These are phyloP conservation scores for Globodera ellingtonae DNA, from an alignment of 1,140 invertebrate genomes.

Conservation along the genomic window DNA sequence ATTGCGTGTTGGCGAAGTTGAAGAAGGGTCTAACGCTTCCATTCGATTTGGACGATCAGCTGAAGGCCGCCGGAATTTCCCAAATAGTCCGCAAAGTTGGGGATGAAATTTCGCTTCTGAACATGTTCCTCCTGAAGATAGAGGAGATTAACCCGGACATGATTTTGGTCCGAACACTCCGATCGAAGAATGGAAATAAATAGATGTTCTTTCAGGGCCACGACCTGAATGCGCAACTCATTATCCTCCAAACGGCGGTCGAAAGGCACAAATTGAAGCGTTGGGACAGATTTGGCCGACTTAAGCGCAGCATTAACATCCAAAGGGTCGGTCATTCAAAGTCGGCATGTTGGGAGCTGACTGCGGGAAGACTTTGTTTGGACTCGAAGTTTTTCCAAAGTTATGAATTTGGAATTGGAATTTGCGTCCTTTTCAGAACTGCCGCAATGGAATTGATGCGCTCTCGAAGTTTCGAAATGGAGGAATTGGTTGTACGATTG, in stretches of 20 bases:
- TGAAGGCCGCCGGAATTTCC: constrained; percentile 37
- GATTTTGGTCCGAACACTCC: constrained; percentile 71
- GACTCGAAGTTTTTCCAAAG: constrained; percentile 42
- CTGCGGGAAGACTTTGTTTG: constrained; percentile 48
- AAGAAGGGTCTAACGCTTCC: constrained; percentile 44
- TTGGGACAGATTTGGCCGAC: constrained; percentile 44
- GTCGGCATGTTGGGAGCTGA: constrained; percentile 49
- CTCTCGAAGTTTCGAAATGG: constrained; percentile 48
- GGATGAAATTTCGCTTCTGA: constrained; percentile 80
- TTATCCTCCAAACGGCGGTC: constrained; percentile 34
- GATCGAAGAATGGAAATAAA: constrained; percentile 20
- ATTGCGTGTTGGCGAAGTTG: constrained; percentile 35
- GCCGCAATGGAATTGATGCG: constrained; percentile 45
- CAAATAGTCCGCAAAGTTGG: constrained; percentile 55
- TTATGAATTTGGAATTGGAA: neutral
- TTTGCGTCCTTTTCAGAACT: constrained; percentile 41
- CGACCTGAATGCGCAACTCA: constrained; percentile 40
- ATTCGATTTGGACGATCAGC: constrained; percentile 37
- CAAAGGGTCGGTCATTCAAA: constrained; percentile 35
- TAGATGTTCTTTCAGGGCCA: constrained; percentile 27
- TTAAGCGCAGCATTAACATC: constrained; percentile 37
- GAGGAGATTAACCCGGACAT: constrained; percentile 87
- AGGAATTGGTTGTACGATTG: constrained; percentile 40
- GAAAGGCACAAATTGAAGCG: constrained; percentile 43
- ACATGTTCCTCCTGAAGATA: constrained; percentile 80